Percentiles rank a stretch among this genome's conserved stretches.
phyloP scores from a whole-genome alignment of 2,113 vertebrate species.

The Arenaria interpres region DNA sequence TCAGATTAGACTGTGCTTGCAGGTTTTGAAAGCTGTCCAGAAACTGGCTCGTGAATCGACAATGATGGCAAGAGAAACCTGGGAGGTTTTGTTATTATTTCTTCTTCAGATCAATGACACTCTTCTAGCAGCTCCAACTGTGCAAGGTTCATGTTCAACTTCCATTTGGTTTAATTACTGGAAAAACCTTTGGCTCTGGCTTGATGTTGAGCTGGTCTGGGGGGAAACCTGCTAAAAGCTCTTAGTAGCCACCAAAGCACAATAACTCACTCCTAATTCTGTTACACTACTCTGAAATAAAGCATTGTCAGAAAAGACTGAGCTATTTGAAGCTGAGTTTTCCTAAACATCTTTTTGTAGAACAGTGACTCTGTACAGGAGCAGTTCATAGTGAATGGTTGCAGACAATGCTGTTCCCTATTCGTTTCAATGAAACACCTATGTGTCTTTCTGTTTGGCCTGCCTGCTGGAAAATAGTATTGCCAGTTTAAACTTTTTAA shows the following conservation, averaged over 20 bases:
- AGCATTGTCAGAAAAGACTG: not conserved
- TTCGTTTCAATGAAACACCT: not conserved
- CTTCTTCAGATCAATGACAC: conserved; percentile 94
- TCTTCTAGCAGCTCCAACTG: conserved; percentile 89
- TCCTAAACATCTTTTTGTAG: not conserved
- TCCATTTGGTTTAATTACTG: not conserved
- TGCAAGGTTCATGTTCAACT: conserved; percentile 81
- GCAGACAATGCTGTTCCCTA: not conserved
- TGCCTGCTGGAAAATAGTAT: not conserved
- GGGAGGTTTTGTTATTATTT: conserved; percentile 94
- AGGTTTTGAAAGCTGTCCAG: conserved; percentile 92
- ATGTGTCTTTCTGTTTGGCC: not conserved
- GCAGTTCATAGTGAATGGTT: not conserved
- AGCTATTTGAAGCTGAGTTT: not conserved
- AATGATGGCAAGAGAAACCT: conserved; percentile 93
- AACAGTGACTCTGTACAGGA: not conserved
- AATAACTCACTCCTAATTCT: not conserved
- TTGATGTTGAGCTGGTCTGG: not conserved
- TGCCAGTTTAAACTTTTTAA: not conserved
- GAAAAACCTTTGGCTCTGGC: not conserved
- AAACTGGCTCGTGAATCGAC: conserved; percentile 91
- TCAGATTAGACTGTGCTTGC: conserved; percentile 92
- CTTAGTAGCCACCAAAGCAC: not conserved
- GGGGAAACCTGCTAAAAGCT: not conserved
- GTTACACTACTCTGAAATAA: not conserved